Conservation (phyloP, 2,797 vertebrate species). For the Onychomys leucogaster region DNA sequence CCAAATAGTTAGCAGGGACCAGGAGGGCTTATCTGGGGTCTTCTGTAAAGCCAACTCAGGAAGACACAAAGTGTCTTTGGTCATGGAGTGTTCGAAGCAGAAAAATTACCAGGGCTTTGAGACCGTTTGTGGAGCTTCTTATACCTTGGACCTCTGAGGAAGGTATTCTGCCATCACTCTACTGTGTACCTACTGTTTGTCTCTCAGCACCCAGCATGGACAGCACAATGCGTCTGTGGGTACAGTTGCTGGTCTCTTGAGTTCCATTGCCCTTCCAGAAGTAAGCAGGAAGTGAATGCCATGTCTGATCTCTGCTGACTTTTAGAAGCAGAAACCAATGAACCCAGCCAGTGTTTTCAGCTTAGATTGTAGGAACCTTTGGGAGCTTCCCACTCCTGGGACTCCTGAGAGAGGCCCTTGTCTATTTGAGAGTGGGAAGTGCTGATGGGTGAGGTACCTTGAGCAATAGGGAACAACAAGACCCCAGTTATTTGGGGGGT, state of each 20-base stretch:
- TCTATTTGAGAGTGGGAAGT: neutral
- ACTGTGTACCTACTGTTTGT: accelerated
- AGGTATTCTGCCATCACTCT: neutral
- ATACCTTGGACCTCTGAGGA: neutral
- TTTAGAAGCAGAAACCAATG: neutral
- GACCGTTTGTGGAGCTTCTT: neutral
- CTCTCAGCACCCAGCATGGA: no score
- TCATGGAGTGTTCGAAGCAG: neutral
- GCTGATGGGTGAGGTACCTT: neutral
- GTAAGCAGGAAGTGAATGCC: neutral
- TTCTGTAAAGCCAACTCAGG: neutral
- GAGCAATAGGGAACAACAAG: neutral
- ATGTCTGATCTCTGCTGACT: neutral
- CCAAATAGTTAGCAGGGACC: neutral
- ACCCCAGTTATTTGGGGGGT: neutral
- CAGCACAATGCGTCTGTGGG: accelerated
- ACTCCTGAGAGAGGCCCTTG: neutral
- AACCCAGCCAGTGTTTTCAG: neutral
- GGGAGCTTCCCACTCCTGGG: neutral
- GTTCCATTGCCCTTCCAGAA: neutral
- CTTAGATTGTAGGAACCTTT: neutral
- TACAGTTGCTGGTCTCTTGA: accelerated
- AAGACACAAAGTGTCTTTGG: neutral
- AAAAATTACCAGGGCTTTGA: neutral
- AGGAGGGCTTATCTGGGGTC: neutral